Evolutionary conservation across 1,140 invertebrate genomes (phyloP).

Genomic region (Drosophila guanche): DNA sequence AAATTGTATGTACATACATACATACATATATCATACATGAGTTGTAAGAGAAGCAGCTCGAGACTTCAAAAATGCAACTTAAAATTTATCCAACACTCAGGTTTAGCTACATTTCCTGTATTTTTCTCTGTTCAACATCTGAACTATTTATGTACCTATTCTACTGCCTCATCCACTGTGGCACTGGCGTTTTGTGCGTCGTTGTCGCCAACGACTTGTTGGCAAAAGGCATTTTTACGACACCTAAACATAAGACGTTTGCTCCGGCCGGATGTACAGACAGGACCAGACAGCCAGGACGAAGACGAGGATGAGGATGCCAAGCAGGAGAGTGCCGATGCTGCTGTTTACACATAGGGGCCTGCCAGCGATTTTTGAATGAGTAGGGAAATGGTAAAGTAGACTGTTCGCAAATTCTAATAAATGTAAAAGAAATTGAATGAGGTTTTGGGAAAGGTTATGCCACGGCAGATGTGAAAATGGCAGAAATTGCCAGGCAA

Average conservation of each 20-base stretch:
- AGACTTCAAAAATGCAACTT: too few species aligned
- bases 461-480: constrained; percentile 75
- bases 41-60: too few species aligned
- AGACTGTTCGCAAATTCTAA: constrained; percentile 74
- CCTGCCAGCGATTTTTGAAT: constrained; percentile 34
- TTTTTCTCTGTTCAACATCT: neutral
- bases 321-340: constrained; percentile 6
- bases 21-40: neutral
- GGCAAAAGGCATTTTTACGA: constrained; percentile 70
- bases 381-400: constrained; percentile 19
- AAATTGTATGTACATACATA: too few species aligned
- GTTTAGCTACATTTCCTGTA: too few species aligned
- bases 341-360: constrained; percentile 45
- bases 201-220: constrained; percentile 53
- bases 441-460: constrained; percentile 69
- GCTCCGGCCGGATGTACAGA: constrained; percentile 10
- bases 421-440: constrained; percentile 81
- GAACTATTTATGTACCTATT: neutral
- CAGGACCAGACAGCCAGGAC: constrained; percentile 13
- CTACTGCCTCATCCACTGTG: constrained; percentile 34
- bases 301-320: neutral
- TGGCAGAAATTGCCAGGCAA: constrained; percentile 70
- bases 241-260: constrained; percentile 67
- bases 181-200: constrained; percentile 39
- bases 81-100: too few species aligned